Evolutionary conservation across 1,140 invertebrate species (phyloP).

Genomic region (Wiebesia pumilae): DNA sequence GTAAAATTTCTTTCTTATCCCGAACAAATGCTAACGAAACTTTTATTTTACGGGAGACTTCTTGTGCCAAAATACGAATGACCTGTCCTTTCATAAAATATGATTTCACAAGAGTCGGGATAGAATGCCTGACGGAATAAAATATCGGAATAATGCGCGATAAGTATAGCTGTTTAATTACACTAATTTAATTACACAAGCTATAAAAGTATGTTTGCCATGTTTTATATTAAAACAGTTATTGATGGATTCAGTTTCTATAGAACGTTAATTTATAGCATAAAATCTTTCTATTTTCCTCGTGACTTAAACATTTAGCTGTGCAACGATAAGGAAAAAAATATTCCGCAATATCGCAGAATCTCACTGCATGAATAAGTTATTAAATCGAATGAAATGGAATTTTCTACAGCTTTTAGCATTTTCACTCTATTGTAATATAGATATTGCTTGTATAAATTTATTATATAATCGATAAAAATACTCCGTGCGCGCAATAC

Average conservation of each 20-base stretch:
- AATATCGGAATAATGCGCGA: neutral
- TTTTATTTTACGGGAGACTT: neutral
- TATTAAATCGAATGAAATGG: constrained; percentile 48
- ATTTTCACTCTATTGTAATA: constrained; percentile 42
- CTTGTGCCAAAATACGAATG: neutral
- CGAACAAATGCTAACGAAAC: neutral
- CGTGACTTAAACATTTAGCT: constrained; percentile 26
- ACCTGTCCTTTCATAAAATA: neutral
- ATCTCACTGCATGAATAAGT: constrained; percentile 47
- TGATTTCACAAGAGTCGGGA: neutral
- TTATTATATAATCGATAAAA: constrained; percentile 47
- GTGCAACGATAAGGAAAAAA: constrained; percentile 18
- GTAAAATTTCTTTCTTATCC: neutral
- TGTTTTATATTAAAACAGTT: constrained; percentile 2
- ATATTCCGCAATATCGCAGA: constrained; percentile 31
- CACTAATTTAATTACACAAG: neutral
- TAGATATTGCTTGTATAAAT: constrained; percentile 44
- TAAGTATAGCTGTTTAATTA: neutral
- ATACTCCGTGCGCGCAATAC: neutral
- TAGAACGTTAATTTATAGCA: neutral
- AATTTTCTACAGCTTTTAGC: constrained; percentile 25
- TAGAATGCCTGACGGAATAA: neutral
- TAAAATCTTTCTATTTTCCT: constrained; percentile 35
- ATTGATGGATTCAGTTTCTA: neutral
- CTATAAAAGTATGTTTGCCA: neutral